phyloP scores from a whole-genome alignment of 2,888 invertebrate genomes.

The Rotaria macrura region DNA sequence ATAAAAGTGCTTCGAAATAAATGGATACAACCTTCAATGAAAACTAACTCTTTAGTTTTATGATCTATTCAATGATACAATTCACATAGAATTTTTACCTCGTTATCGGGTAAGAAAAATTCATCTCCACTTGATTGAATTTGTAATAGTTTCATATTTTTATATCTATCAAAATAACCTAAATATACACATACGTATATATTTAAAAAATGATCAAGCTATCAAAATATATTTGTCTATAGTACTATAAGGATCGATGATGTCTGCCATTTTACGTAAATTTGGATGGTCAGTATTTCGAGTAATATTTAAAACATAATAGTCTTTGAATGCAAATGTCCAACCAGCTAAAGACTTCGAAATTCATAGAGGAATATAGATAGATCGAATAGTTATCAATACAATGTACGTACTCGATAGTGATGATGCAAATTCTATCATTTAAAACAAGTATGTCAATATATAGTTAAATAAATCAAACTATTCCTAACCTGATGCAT shows the following conservation, averaged over 20 bases:
- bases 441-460: not conserved
- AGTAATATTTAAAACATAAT: constrained; percentile 41
- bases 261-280: constrained; percentile 37
- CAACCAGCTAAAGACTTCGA: constrained; percentile 40
- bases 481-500: constrained; percentile 37
- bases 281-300: constrained; percentile 38
- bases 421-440: constrained; percentile 41
- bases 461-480: not conserved
- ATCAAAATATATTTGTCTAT: not conserved
- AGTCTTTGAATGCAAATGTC: constrained; percentile 42
- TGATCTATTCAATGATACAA: too few species aligned
- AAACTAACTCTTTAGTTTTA: too few species aligned
- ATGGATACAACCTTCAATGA: too few species aligned
- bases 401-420: constrained; percentile 35
- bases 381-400: not conserved
- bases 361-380: not conserved
- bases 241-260: constrained; percentile 39
- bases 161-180: constrained; percentile 41
- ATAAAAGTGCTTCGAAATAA: too few species aligned
- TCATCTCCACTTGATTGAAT: constrained; percentile 41
- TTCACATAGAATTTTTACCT: too few species aligned
- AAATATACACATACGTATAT: constrained; percentile 7
- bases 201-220: not conserved
- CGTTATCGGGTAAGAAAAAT: constrained; percentile 42
- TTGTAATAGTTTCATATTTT: constrained; percentile 39